Base-by-base conservation (phyloP, 2,888 invertebrate genomes). In the Mesochorus sp. region DNA sequence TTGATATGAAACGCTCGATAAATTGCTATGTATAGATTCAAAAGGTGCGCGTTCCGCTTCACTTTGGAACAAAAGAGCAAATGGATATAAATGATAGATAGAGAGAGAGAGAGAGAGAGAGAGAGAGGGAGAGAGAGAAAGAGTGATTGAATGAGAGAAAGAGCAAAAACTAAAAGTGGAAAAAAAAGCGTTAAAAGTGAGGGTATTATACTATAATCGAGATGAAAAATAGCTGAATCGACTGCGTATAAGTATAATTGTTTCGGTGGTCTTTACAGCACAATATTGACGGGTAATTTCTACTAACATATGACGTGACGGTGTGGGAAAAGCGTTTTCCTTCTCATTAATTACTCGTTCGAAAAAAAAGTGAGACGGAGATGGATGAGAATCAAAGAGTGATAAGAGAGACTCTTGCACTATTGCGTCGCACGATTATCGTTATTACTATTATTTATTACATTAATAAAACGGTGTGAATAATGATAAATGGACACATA, bases 281-380 rank as follows among this genome's bases (percentile, higher is more conserved):
- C 83, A 85, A 85, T 84, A 82, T 84, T 82, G 84, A 85, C 87
- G 85, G 88, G 85, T 86, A 86, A 83, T 86, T 87, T 87, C 82
- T 86, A 83, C 80, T 74, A n/a, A n/a, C n/a, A 66, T 71, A 42
- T 42, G 12, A 26, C 61, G 31, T 12, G 31, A 42, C 12, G 10
- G 67, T 64, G 72, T 37, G 44, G 8, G n/a, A n/a, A n/a, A n/a
- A n/a, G n/a, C n/a, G 24, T n/a, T 26, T 31, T 24, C 17, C 6
- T 21, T 17, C 44, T 14, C 26, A 12, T 59, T 19, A 26, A 26
- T 26, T 39, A n/a, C 26, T 37, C 28, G 0, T 10, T 37, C 8
- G 12, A 59, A 14, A 34, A 57, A 57, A 19, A 57, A 17, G 10
- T 17, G 12, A 14, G 14, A 21, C 31, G n/a, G 10, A 28, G 39